Conservation (phyloP, 2,113 vertebrate genomes). For the Spermophilus dauricus region DNA sequence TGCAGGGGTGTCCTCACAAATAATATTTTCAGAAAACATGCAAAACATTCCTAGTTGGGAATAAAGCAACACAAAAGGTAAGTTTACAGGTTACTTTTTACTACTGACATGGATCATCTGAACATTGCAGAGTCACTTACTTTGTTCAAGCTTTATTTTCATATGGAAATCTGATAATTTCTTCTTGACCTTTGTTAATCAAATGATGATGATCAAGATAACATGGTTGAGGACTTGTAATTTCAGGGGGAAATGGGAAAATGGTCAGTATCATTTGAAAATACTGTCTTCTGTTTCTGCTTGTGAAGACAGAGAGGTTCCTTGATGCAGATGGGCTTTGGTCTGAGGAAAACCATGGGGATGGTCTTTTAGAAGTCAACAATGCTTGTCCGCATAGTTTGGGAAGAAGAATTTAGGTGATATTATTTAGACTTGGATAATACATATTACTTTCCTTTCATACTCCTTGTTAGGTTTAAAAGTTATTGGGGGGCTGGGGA, state of each 20-base stretch:
- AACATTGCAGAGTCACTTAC: not conserved
- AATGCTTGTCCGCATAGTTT: not conserved
- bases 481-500: not conserved
- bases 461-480: not conserved
- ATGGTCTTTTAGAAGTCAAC: not conserved
- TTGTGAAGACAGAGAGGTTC: not conserved
- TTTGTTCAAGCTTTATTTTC: not conserved
- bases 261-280: not conserved
- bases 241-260: not conserved
- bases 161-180: not conserved
- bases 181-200: not conserved
- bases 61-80: not conserved
- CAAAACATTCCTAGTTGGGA: not conserved
- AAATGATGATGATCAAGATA: not conserved
- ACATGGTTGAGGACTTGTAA: not conserved
- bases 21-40: not conserved
- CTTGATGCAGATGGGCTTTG: not conserved
- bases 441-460: not conserved
- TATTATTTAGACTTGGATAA: not conserved
- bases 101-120: not conserved
- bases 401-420: not conserved
- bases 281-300: not conserved
- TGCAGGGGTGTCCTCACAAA: too few species aligned
- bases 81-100: slow-evolving; percentile 7
- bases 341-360: not conserved